Conservation (phyloP, 2,113 vertebrate genomes). For the Ailuropoda melanoleuca region DNA sequence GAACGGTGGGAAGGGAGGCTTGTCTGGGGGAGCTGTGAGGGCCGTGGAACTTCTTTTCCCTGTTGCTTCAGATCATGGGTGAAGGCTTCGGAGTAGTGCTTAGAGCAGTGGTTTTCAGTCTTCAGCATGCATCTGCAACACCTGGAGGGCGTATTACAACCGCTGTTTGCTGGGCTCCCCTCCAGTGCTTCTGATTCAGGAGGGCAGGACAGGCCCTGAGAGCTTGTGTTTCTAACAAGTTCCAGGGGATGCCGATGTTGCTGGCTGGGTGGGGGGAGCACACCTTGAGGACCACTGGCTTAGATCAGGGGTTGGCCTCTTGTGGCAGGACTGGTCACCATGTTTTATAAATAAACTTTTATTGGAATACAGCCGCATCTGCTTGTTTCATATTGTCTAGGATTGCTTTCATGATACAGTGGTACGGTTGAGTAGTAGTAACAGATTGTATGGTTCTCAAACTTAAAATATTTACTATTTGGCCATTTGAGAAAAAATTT, state of each 20-base stretch:
- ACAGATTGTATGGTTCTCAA: not conserved
- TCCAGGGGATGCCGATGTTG: not conserved
- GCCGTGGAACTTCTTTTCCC: not conserved
- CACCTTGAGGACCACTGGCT: not conserved
- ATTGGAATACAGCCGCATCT: not conserved
- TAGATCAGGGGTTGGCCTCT: not conserved
- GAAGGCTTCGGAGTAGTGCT: not conserved
- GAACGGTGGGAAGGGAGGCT: not conserved
- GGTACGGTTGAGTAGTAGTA: not conserved
- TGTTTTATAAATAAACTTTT: not conserved
- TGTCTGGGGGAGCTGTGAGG: not conserved
- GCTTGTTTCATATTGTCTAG: not conserved
- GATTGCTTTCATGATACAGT: not conserved
- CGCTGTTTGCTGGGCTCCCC: not conserved
- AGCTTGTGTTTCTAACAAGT: not conserved
- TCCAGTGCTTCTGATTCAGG: not conserved
- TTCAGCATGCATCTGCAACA: not conserved
- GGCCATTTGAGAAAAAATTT: not conserved
- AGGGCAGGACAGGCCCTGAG: not conserved
- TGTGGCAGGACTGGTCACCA: not conserved
- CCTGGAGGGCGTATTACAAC: not conserved
- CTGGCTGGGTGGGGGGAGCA: not conserved
- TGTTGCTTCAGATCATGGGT: not conserved
- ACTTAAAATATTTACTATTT: not conserved
- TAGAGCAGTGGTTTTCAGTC: not conserved